These are phyloP conservation scores for Tetragonula carbonaria DNA, from an alignment of 2,888 invertebrate genomes.

Conservation along the genomic window DNA sequence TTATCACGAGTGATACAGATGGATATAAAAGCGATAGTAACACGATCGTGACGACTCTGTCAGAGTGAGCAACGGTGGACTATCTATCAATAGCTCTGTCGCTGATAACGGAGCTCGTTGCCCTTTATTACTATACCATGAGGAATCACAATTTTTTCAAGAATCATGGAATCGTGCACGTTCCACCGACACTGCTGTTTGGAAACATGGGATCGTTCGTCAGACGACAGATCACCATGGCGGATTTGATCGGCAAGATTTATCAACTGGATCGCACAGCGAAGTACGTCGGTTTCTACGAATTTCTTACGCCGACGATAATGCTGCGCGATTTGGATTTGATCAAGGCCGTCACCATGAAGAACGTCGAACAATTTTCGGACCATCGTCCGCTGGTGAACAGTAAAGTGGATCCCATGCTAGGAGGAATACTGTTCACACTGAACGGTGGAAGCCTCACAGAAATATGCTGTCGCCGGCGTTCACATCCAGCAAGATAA, in stretches of 20 bases:
- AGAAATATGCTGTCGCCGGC: too few relatives aligned
- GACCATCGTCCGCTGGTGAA: slow-evolving; percentile 69
- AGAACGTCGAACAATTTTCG: slow-evolving; percentile 66
- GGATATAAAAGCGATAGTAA: too few relatives aligned
- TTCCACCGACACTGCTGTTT: background rate
- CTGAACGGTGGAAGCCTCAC: too few relatives aligned
- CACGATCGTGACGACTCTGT: too few relatives aligned
- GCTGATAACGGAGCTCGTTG: background rate
- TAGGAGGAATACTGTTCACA: too few relatives aligned
- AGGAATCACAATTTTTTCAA: background rate
- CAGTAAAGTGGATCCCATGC: background rate
- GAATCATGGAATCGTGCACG: background rate
- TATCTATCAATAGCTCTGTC: background rate
- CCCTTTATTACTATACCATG: slow-evolving; percentile 25
- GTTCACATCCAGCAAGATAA: too few relatives aligned
- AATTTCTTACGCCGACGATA: slow-evolving; percentile 68
- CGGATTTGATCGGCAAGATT: background rate
- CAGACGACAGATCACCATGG: slow-evolving; percentile 71
- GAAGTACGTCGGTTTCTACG: slow-evolving; percentile 72
- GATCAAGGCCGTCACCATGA: slow-evolving; percentile 74
- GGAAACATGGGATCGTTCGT: slow-evolving; percentile 66
- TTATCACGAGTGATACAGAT: too few relatives aligned
- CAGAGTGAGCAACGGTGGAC: slow-evolving; percentile 8
- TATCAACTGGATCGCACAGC: slow-evolving; percentile 63
- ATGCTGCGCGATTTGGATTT: slow-evolving; percentile 77